Conservation (phyloP, 1,140 invertebrate genomes). For the Adelges cooleyi region DNA sequence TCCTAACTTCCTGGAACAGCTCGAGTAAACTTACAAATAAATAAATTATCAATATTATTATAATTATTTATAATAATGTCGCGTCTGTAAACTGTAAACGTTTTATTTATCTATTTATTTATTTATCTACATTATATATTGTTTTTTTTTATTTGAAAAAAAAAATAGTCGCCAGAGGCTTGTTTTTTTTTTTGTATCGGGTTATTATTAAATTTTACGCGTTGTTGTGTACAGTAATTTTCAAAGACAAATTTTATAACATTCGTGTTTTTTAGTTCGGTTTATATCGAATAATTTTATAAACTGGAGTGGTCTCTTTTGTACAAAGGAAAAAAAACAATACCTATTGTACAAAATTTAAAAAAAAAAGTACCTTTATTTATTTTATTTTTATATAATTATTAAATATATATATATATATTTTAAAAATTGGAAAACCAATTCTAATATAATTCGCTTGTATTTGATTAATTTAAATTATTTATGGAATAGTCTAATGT, state of each 20-base stretch:
- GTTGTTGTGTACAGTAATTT: conserved; percentile 25
- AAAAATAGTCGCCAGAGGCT: conserved; percentile 31
- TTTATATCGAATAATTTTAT: conserved; percentile 26
- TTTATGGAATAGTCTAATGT: conserved; percentile 20
- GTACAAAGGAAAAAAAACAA: conserved; percentile 24
- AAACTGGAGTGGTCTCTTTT: conserved; percentile 24
- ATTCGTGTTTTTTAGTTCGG: conserved; percentile 3
- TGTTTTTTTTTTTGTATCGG: conserved; percentile 34
- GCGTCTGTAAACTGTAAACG: conserved; percentile 26
- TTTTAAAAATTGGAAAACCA: too few species aligned
- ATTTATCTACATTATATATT: conserved; percentile 29
- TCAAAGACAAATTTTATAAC: conserved; percentile 27
- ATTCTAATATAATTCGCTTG: too few species aligned
- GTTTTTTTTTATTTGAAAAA: conserved; percentile 32
- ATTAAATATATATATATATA: not conserved
- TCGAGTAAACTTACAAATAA: too few species aligned
- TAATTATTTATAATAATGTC: conserved; percentile 28
- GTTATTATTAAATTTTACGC: conserved; percentile 32
- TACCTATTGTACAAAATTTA: conserved; percentile 22
- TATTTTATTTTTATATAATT: conserved; percentile 28
- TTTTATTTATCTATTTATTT: conserved; percentile 28
- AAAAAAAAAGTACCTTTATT: conserved; percentile 13
- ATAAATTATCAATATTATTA: conserved; percentile 30
- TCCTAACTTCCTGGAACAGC: conserved; percentile 96
- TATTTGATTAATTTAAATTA: too few species aligned